Evolutionary conservation across 2,113 vertebrate genomes (phyloP).

Genomic region (Leptocoma aspasia): DNA sequence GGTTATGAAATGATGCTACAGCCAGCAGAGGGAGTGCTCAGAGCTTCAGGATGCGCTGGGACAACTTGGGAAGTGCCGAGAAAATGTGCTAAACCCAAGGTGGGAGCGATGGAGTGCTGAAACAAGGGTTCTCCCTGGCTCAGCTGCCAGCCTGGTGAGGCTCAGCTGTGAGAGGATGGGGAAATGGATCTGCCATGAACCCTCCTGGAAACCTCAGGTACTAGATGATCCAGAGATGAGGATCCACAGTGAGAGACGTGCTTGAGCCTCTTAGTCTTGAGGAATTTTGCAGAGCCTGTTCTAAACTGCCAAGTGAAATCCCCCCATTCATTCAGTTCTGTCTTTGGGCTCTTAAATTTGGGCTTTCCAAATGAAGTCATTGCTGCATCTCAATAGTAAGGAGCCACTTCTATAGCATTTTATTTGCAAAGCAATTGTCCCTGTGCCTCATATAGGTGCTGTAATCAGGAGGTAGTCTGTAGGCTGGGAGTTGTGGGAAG

Average conservation of each 20-base stretch:
- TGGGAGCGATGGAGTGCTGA: fast-evolving
- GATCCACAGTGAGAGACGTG: not conserved
- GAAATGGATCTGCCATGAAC: not conserved
- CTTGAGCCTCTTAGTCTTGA: not conserved
- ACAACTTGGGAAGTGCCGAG: fast-evolving
- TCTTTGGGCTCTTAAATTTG: not conserved
- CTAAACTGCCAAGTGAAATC: not conserved
- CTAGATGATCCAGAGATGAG: not conserved
- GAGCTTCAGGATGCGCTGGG: not conserved
- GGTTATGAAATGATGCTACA: not conserved
- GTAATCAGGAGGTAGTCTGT: not conserved
- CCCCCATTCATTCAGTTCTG: not conserved
- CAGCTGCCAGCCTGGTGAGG: not conserved
- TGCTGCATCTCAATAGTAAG: not conserved
- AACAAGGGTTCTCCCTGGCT: not conserved
- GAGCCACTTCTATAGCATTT: not conserved
- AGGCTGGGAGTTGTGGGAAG: not conserved
- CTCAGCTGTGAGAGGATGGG: not conserved
- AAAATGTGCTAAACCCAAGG: not conserved
- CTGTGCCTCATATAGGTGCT: not conserved
- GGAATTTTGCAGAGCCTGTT: not conserved
- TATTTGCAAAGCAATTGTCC: not conserved
- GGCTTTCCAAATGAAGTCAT: not conserved
- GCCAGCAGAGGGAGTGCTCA: conserved; percentile 44
- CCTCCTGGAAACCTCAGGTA: fast-evolving